Evolutionary conservation across 1,140 invertebrate genomes (phyloP), one percentile per base, ranked within the genome.

Genomic region (Leptinotarsa defecta): DNA sequence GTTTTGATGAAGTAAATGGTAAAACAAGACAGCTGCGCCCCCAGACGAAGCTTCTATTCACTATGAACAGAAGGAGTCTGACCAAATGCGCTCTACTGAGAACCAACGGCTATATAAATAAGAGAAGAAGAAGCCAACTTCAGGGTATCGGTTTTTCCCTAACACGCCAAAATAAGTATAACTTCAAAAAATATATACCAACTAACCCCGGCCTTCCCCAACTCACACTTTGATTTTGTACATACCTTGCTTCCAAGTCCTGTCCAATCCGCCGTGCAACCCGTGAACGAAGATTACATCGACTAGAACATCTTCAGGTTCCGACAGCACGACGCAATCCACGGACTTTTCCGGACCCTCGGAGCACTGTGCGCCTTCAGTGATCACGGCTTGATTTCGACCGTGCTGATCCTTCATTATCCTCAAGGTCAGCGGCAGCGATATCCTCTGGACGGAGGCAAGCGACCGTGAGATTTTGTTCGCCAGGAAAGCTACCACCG

Each of bases 261-360:
- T 88, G 1, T 86, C 83, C 52, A 89, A 75, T 6, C 89, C 89
- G 3, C 89, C 89, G 74, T 89, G 89, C 6, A 90, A 84, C 0
- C 89, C 89, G 76, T 90, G 89, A 20, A 90, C 86, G n/a, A 90
- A 89, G 4, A 90, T 86, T 17, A 90, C 86, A 77, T 90, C 89
- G 3, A 86, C 88, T 15, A 79, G 77, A n/a, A 87, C 85, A 8
- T 84, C 81, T n/a, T 85, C 73, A 17, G 80, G 80, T 68, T 79
- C 52, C 69, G 69, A 70, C 48, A 78, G 67, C 13, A 80, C 75
- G 15, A 67, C 52, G 22, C 74, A 72, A 48, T 73, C 74, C 20
- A 84, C 81, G 61, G 74, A 80, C 78, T 74, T 78, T 75, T 80
- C 79, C 13, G 77, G 57, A 48, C 19, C 20, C 48, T 68, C 57